Evolutionary conservation across 1,140 invertebrate genomes (phyloP).

Genomic region (Leguminivora glycinivorella): DNA sequence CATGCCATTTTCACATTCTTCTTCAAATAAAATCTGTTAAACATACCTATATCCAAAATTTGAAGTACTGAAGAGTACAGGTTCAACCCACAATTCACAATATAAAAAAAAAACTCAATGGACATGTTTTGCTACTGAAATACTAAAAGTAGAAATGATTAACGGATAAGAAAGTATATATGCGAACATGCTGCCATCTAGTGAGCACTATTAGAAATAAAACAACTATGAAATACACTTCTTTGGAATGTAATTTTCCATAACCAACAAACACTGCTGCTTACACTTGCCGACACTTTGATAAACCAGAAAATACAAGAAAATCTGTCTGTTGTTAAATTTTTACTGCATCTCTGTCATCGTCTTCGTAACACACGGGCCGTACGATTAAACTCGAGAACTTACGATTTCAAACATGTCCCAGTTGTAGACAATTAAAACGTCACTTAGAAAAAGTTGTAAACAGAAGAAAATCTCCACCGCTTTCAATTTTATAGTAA

Average conservation of each 20-base stretch:
- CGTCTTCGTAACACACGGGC: background rate
- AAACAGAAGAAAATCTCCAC: background rate
- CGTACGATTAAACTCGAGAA: background rate
- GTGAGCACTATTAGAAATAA: background rate
- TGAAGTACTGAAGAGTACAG: no score
- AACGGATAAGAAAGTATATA: background rate
- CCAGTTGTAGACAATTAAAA: background rate
- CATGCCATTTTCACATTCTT: no score
- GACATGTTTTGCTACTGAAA: background rate
- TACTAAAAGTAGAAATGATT: background rate
- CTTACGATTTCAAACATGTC: background rate
- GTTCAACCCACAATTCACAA: no score
- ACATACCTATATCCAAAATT: no score
- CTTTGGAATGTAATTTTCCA: background rate
- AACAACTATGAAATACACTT: background rate
- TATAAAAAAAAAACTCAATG: no score
- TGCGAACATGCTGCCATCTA: constrained; percentile 7
- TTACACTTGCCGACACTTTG: background rate
- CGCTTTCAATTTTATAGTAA: background rate
- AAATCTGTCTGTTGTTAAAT: background rate
- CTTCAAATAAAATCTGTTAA: no score
- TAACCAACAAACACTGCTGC: background rate
- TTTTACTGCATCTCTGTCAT: background rate
- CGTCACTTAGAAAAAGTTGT: background rate
- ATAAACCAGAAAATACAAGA: background rate